These are phyloP conservation scores for Cyanistes caeruleus DNA, from an alignment of 2,113 vertebrate species.

Conservation along the genomic window DNA sequence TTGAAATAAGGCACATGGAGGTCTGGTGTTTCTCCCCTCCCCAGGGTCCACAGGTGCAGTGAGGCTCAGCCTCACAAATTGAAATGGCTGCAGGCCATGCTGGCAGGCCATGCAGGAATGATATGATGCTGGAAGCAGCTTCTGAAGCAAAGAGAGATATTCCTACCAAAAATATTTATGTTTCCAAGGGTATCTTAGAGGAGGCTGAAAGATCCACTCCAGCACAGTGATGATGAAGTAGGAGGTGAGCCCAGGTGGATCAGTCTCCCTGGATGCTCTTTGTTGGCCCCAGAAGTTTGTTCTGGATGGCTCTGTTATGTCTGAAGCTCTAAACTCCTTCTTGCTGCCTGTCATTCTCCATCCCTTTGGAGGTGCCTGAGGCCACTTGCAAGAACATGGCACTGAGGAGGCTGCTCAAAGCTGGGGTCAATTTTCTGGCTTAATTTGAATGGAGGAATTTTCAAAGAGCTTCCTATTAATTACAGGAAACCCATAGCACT, in stretches of 20 bases:
- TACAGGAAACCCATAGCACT: conserved; percentile 83
- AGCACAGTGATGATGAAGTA: not conserved
- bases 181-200: not conserved
- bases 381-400: conserved; percentile 20
- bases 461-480: conserved; percentile 81
- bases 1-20: not conserved
- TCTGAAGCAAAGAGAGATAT: not conserved
- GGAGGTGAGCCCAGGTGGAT: not conserved
- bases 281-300: not conserved
- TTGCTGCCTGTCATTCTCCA: conserved; percentile 54
- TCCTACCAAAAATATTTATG: not conserved
- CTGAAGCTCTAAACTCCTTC: conserved; percentile 25
- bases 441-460: conserved; percentile 76
- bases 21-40: not conserved
- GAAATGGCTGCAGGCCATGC: not conserved
- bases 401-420: conserved; percentile 57
- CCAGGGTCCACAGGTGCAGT: fast-evolving
- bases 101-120: not conserved
- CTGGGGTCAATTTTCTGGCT: conserved; percentile 79
- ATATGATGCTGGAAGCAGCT: not conserved
- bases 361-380: not conserved
- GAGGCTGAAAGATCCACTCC: not conserved
- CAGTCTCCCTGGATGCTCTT: not conserved
- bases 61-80: not conserved
- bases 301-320: not conserved